These are phyloP conservation scores for Pelosia muscerda DNA, from an alignment of 2,888 invertebrate genomes.

Conservation along the genomic window DNA sequence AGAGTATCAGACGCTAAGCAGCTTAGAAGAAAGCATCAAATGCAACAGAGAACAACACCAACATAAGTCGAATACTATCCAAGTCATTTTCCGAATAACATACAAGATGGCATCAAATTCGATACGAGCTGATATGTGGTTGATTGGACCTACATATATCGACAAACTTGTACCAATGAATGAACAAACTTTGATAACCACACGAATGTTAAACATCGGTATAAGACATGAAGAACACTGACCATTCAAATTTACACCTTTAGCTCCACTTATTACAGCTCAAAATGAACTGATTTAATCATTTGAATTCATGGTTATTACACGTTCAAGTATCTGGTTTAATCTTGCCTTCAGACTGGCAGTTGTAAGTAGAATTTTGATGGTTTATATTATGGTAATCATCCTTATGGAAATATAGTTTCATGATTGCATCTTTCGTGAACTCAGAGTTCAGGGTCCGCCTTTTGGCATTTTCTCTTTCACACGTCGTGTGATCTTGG, in stretches of 20 bases:
- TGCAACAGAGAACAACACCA: too few species aligned
- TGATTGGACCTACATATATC: constrained; percentile 12
- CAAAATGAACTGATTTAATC: neutral
- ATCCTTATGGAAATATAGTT: too few species aligned
- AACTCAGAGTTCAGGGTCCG: too few species aligned
- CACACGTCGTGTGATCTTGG: too few species aligned
- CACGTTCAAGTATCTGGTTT: neutral
- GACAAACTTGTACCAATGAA: constrained; percentile 32
- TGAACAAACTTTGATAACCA: constrained; percentile 41
- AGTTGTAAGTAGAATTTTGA: neutral
- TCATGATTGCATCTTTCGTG: too few species aligned
- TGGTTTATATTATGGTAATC: too few species aligned
- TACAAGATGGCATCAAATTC: neutral
- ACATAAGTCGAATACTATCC: too few species aligned
- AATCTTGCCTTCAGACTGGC: neutral
- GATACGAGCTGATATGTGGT: neutral
- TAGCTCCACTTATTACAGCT: neutral
- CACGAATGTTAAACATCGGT: constrained; percentile 31
- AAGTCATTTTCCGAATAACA: neutral
- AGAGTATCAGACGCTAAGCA: too few species aligned
- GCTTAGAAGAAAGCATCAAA: too few species aligned
- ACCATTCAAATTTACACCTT: constrained; percentile 14
- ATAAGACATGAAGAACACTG: constrained; percentile 3
- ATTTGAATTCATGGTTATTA: constrained; percentile 31
- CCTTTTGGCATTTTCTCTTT: too few species aligned